Base-by-base conservation (phyloP, 1,140 invertebrate species). In the Pomacea maculata region DNA sequence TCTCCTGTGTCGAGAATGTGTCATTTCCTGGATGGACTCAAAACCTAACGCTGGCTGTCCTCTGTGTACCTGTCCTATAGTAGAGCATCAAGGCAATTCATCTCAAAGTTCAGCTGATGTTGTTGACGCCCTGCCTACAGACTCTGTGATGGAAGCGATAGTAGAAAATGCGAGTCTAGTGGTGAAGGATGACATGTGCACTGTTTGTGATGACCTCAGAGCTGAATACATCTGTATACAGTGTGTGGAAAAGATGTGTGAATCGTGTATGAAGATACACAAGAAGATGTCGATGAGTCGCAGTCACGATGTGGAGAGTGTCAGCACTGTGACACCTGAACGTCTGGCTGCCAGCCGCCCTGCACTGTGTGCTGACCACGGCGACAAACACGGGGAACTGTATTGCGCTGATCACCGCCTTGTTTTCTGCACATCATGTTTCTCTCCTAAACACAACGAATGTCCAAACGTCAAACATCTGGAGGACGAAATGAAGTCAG, bases 261-360 rank as follows among this genome's bases (percentile, higher is more conserved):
- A 29, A 57, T 9, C 54, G 52, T 75, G 74, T 61, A 6, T 3
- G 2, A 75, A 21, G 19, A 6, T 75, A 25, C 74, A 75, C 54
- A 19, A 75, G 74, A 75, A 75, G 25, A 54, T 61, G 74, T n/a
- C n/a, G n/a, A n/a, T n/a, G n/a, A n/a, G n/a, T n/a, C 34, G 54
- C 25, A n/a, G 63, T 25, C 74, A 75, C 54, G n/a, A 19, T 14
- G 52, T 75, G 74, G 74, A 75, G 54, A n/a, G 25, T 17, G 15
- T 75, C 54, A 10, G 54, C 54, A 25, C 54, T 8, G 54, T 75
- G 74, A 61, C 74, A 21, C 54, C 54, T 19, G 54, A 57, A 8
- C 8, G 11, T 14, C 74, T 75, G 74, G 55, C 74, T 25, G 54
- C 54, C 74, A 75, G 21, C 34, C 52, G 54, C 8, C 54, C 74